These are phyloP conservation scores for Catharus minimus DNA, from an alignment of 2,113 vertebrate genomes.

Conservation along the genomic window DNA sequence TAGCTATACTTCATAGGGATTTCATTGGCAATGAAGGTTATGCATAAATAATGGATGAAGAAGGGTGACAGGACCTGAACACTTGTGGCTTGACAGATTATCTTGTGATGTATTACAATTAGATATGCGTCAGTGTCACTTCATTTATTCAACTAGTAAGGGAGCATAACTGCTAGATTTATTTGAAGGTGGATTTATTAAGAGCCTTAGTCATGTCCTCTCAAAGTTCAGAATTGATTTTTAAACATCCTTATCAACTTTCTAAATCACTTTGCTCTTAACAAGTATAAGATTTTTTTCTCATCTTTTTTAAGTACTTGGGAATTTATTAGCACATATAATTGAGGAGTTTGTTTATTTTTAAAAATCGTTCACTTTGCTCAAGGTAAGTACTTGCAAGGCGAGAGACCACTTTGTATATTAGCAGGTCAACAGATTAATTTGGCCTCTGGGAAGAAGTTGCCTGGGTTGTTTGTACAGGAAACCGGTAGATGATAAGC, in stretches of 20 bases:
- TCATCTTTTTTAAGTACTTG: not conserved
- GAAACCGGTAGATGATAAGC: not conserved
- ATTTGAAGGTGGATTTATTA: constrained; percentile 73
- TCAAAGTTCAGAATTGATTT: constrained; percentile 70
- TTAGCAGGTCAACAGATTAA: constrained; percentile 68
- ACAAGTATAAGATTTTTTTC: not conserved
- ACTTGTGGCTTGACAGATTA: constrained; percentile 71
- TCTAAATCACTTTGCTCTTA: constrained; percentile 67
- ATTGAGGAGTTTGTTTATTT: not conserved
- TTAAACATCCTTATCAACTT: constrained; percentile 68
- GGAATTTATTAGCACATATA: constrained; percentile 13
- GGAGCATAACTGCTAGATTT: constrained; percentile 60
- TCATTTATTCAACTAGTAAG: constrained; percentile 75
- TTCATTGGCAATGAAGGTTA: constrained; percentile 60
- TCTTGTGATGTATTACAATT: constrained; percentile 77
- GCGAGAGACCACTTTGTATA: constrained; percentile 73
- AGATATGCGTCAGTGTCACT: constrained; percentile 73
- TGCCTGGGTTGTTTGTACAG: not conserved
- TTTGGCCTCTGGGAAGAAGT: constrained; percentile 44
- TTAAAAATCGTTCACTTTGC: constrained; percentile 7
- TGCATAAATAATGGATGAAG: constrained; percentile 77
- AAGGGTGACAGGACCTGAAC: constrained; percentile 65
- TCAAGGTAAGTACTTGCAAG: constrained; percentile 67
- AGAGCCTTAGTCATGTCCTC: constrained; percentile 50
- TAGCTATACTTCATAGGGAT: constrained; percentile 43